These are phyloP conservation scores for Penaeus indicus DNA, from an alignment of 1,140 invertebrate species.

Conservation along the genomic window DNA sequence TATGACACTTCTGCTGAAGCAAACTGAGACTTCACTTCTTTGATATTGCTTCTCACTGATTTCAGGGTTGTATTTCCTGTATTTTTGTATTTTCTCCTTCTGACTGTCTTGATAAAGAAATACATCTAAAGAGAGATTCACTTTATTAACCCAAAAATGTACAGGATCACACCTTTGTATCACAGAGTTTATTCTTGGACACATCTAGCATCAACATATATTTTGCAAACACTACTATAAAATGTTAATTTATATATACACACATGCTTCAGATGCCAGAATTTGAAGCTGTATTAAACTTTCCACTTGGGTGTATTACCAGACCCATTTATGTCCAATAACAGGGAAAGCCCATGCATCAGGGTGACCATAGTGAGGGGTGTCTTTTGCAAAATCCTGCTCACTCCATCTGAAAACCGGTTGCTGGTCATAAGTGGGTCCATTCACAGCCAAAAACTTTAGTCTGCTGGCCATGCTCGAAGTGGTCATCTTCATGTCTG, in stretches of 20 bases:
- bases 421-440: constrained; percentile 75
- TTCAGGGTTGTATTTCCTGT: too few species aligned
- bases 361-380: constrained; percentile 82
- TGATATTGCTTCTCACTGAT: too few species aligned
- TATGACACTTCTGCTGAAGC: too few species aligned
- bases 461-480: constrained; percentile 67
- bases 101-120: too few species aligned
- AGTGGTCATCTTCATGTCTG: constrained; percentile 76
- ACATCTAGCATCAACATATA: too few species aligned
- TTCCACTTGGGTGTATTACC: background rate
- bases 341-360: constrained; percentile 80
- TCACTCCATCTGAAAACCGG: constrained; percentile 83
- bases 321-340: constrained; percentile 44
- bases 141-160: too few species aligned
- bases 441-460: constrained; percentile 74
- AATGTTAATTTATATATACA: background rate
- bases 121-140: too few species aligned
- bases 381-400: constrained; percentile 74
- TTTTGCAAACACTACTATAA: too few species aligned
- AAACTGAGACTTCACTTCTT: too few species aligned
- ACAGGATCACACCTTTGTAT: too few species aligned
- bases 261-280: background rate
- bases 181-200: too few species aligned
- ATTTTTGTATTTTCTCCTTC: too few species aligned
- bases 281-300: background rate